Conservation (phyloP, 1,140 invertebrate species). For the Drosophila orosa region DNA sequence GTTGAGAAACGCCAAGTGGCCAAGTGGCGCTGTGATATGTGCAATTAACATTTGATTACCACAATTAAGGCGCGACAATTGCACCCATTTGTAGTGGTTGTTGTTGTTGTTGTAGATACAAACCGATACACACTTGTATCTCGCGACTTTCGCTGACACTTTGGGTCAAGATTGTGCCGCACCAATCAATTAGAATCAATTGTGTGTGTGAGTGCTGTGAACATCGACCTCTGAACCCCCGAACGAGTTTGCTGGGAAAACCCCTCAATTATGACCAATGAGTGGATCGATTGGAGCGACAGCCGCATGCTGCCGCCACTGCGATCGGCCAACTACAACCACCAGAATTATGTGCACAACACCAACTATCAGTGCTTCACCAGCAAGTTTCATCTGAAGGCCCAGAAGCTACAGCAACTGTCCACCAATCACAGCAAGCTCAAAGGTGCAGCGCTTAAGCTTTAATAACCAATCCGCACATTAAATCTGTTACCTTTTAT, state of each 20-base stretch:
- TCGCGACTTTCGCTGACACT: conserved; percentile 77
- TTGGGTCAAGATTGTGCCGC: conserved; percentile 77
- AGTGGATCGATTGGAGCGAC: conserved; percentile 84
- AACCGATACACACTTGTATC: conserved; percentile 14
- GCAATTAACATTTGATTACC: conserved; percentile 54
- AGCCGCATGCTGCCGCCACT: conserved; percentile 78
- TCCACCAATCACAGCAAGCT: conserved; percentile 66
- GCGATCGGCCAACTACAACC: conserved; percentile 71
- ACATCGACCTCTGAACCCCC: conserved; percentile 73
- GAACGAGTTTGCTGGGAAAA: conserved; percentile 32
- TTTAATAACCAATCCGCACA: no score
- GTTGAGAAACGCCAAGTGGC: conserved; percentile 34
- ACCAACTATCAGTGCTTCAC: conserved; percentile 65
- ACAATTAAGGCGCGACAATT: conserved; percentile 40
- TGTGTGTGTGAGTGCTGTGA: conserved; percentile 46
- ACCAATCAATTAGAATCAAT: conserved; percentile 79
- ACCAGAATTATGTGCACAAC: conserved; percentile 64
- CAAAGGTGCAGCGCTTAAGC: conserved; percentile 56
- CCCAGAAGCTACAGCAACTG: conserved; percentile 75
- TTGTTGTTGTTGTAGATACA: conserved; percentile 49
- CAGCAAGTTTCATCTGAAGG: conserved; percentile 75
- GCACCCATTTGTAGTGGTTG: neutral
- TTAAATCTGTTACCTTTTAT: no score
- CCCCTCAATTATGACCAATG: conserved; percentile 79
- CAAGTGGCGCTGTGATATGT: conserved; percentile 51